Conservation (phyloP, 2,888 invertebrate genomes). For the Lithophane socia region DNA sequence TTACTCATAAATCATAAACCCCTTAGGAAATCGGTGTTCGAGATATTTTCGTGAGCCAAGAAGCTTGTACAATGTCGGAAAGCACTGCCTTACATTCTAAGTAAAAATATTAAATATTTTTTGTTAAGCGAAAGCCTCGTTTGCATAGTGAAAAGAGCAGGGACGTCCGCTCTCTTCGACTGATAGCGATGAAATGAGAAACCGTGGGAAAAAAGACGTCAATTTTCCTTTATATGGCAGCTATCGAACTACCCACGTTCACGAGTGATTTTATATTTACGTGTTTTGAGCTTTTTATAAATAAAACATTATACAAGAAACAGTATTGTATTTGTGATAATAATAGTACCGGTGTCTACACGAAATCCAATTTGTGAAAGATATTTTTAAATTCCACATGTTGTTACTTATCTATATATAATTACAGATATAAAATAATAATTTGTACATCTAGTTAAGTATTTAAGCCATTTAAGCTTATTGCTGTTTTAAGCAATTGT, state of each 20-base stretch:
- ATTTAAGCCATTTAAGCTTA: constrained; percentile 78
- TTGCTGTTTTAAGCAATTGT: constrained; percentile 84
- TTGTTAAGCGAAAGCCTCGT: constrained; percentile 76
- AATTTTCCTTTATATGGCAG: constrained; percentile 75
- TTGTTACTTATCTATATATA: constrained; percentile 69
- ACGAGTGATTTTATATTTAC: constrained; percentile 75
- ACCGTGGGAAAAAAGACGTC: constrained; percentile 64
- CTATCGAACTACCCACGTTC: constrained; percentile 76
- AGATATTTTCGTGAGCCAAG: constrained; percentile 75
- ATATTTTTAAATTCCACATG: constrained; percentile 70
- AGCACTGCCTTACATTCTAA: constrained; percentile 89
- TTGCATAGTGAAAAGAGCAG: constrained; percentile 70
- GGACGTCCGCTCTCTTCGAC: constrained; percentile 78
- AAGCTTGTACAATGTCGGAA: constrained; percentile 82
- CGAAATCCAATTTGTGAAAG: constrained; percentile 75
- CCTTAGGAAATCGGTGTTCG: constrained; percentile 62
- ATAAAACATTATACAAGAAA: constrained; percentile 73
- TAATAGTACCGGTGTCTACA: constrained; percentile 69
- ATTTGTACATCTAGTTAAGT: constrained; percentile 77
- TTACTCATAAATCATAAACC: constrained; percentile 66
- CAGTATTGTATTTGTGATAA: constrained; percentile 77
- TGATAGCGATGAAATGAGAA: constrained; percentile 76
- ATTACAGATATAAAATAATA: constrained; percentile 72
- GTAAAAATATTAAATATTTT: constrained; percentile 75
- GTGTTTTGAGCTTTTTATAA: constrained; percentile 87